Conservation (phyloP, 1,140 invertebrate genomes). For the Platyscapa corneri region DNA sequence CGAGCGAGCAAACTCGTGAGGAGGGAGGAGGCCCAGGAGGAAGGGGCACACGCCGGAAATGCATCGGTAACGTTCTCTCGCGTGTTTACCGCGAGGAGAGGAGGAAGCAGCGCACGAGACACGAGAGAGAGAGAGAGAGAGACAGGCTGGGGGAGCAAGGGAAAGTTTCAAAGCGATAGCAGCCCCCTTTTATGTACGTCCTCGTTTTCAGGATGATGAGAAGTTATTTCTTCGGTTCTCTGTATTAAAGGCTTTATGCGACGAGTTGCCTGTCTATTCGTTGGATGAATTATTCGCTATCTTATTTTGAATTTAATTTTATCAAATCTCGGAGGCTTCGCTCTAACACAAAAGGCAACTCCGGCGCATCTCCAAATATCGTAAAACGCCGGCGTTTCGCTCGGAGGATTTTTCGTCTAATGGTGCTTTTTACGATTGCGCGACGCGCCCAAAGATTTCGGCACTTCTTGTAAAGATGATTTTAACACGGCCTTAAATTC, state of each 20-base stretch:
- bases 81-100: slow-evolving; percentile 31
- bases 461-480: too few relatives aligned
- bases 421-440: too few relatives aligned
- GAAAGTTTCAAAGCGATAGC: slow-evolving; percentile 28
- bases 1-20: slow-evolving; percentile 5
- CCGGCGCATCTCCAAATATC: too few relatives aligned
- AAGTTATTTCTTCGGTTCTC: slow-evolving; percentile 37
- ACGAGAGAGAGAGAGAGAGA: too few relatives aligned
- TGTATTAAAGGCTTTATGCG: slow-evolving; percentile 2
- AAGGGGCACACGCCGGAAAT: slow-evolving; percentile 41
- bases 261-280: neutral
- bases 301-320: neutral
- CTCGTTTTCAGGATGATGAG: slow-evolving; percentile 16
- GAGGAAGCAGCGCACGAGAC: neutral
- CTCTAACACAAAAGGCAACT: neutral
- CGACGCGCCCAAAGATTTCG: too few relatives aligned
- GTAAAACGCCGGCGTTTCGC: too few relatives aligned
- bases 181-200: slow-evolving; percentile 13
- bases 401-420: too few relatives aligned
- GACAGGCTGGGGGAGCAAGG: neutral
- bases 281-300: neutral
- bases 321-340: neutral
- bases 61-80: slow-evolving; percentile 44
- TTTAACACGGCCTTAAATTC: too few relatives aligned
- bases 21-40: neutral